Evolutionary conservation across 2,888 invertebrate genomes (phyloP), one percentile per base, ranked within the genome.

Genomic region (Macaria liturata): DNA sequence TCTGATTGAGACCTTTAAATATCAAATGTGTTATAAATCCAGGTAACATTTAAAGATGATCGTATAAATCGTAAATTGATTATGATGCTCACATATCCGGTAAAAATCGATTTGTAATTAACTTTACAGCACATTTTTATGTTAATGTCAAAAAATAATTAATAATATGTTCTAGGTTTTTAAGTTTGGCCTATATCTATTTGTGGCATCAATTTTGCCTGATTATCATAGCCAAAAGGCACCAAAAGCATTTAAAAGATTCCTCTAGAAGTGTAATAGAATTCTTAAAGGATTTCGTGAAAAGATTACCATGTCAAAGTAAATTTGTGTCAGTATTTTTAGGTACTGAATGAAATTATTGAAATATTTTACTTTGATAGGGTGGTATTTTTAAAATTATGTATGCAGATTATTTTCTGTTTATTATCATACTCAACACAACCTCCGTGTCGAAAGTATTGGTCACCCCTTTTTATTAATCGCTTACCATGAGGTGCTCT

Each of bases 141-240:
- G 44, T 44, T 34, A 50, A 50, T 50, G 44, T 44, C 20, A 8
- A 9, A 30, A 39, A 9, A 45, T 45, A 45, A 51, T 45, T 45
- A 37, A 37, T 7, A 37, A 37, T 20, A 7, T 49, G 42, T 45
- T 51, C 30, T 31, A 46, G 3, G 43, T 40, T 49, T 1, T 40
- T 46, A 30, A 9, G 34, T 43, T 50, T 49, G 42, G 40, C 39
- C 34, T 46, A 50, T 46, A 50, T 47, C 34, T 43, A 42, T 30
- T 47, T 56, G 40, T 42, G 37, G 51, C 31, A 56, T 50, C 50
- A 8, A 6, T 6, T 42, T 52, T 44, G 8, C 42, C 4, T 42
- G n/a, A 57, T 57, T 57, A 57, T 8, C 48, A 57, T 52, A 5
- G 57, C 52, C 57, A 40, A 48, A 37, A 52, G 57, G 52, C 57